These are phyloP conservation scores for Athalia rosae DNA, from an alignment of 2,888 invertebrate genomes.

Conservation along the genomic window DNA sequence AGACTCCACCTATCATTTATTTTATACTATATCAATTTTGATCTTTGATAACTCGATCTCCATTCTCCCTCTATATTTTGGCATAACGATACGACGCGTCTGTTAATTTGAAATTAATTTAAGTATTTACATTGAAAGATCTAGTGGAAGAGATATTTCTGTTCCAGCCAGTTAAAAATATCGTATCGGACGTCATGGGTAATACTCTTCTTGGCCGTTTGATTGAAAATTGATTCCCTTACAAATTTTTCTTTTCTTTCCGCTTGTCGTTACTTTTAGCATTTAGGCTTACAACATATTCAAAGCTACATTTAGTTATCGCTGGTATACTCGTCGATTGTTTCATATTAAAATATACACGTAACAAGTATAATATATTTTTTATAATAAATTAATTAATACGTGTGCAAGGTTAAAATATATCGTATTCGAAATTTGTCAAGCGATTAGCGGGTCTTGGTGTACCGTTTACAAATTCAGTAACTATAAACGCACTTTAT, in stretches of 20 bases:
- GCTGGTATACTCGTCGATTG: not conserved
- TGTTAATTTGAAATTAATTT: not conserved
- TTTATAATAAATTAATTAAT: conserved; percentile 3
- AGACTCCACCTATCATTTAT: too few relatives aligned
- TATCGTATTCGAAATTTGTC: not conserved
- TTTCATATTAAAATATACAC: conserved; percentile 36
- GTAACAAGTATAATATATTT: conserved; percentile 28
- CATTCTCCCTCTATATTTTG: conserved; percentile 1
- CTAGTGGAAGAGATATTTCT: not conserved
- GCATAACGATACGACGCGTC: conserved; percentile 6
- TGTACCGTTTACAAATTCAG: not conserved
- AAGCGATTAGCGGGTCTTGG: not conserved
- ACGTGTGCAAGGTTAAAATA: not conserved
- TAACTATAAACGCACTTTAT: not conserved
- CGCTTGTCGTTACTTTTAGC: not conserved
- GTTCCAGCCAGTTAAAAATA: conserved; percentile 10
- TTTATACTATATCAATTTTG: not conserved
- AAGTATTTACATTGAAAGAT: conserved; percentile 17
- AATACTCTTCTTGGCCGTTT: not conserved
- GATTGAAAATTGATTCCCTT: too few relatives aligned
- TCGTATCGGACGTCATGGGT: not conserved
- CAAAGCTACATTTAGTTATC: conserved; percentile 22
- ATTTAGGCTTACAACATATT: not conserved
- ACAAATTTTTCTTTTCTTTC: not conserved
- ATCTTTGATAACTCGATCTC: not conserved